Evolutionary conservation across 2,888 invertebrate species (phyloP).

Genomic region (Arctia plantaginis): DNA sequence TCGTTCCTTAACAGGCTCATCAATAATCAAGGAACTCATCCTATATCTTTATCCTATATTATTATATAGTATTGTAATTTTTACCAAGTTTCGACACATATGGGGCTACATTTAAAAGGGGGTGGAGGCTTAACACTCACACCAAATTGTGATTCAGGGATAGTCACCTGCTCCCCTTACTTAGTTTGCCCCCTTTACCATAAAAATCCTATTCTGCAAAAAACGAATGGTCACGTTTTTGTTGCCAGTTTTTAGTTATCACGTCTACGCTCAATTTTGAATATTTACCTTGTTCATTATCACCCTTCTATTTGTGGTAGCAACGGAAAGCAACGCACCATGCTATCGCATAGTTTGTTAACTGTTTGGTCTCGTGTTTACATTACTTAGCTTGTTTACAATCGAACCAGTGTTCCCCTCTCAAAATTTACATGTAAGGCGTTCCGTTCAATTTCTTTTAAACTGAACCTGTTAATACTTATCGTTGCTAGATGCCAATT

Average conservation of each 20-base stretch:
- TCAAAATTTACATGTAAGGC: conserved; percentile 48
- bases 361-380: conserved; percentile 43
- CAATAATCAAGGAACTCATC: not conserved
- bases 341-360: conserved; percentile 55
- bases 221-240: conserved; percentile 8
- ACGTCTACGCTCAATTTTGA: conserved; percentile 53
- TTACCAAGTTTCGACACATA: not conserved
- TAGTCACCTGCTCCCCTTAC: too few relatives aligned
- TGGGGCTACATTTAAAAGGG: too few relatives aligned
- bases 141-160: too few relatives aligned
- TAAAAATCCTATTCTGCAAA: not conserved
- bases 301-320: conserved; percentile 62
- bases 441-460: conserved; percentile 32
- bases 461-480: conserved; percentile 27
- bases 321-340: conserved; percentile 55
- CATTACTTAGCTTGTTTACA: conserved; percentile 57
- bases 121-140: too few relatives aligned
- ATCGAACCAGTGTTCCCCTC: conserved; percentile 48
- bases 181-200: not conserved
- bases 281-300: conserved; percentile 64
- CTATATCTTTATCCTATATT: not conserved
- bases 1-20: conserved; percentile 2
- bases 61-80: not conserved
- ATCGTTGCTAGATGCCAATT: conserved; percentile 45
- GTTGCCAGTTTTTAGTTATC: conserved; percentile 34